A percentile compares a stretch with the other conserved stretches of the same genome.
phyloP scores from a whole-genome alignment of 35 echinoderm and acorn worm species.

The Holothuria glaberrima region DNA sequence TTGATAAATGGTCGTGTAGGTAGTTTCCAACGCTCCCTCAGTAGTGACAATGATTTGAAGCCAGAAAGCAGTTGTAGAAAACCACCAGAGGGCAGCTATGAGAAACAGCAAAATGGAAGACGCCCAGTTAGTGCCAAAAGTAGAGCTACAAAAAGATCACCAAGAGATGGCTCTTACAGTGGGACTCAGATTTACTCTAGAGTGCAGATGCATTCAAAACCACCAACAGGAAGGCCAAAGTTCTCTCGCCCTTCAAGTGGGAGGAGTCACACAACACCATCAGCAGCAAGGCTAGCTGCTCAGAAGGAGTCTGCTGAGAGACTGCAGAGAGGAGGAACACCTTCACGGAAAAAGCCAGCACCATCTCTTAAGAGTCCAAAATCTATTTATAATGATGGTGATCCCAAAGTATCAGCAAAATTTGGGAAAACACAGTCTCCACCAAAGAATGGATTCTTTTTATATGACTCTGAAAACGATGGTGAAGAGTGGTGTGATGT shows the following conservation, averaged over 20 bases:
- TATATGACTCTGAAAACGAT: conserved; percentile 45
- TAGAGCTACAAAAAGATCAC: conserved; percentile 9
- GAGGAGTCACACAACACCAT: conserved; percentile 10
- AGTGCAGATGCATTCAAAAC: conserved; percentile 10
- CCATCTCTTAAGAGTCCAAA: neutral
- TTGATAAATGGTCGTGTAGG: neutral
- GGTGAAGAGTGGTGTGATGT: conserved; percentile 95
- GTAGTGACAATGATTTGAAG: neutral
- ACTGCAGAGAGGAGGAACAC: conserved; percentile 4
- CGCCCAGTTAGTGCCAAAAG: conserved; percentile 1
- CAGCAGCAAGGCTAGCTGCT: neutral
- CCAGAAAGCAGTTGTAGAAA: neutral
- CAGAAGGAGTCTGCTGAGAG: neutral
- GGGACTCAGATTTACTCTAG: conserved; percentile 13
- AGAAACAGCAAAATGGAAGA: neutral
- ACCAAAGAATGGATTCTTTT: conserved; percentile 18
- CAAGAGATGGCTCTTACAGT: conserved; percentile 9
- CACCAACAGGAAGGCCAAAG: conserved; percentile 55
- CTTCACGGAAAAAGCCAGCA: no score
- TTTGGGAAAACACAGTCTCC: neutral
- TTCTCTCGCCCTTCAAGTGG: conserved; percentile 61
- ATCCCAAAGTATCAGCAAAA: neutral
- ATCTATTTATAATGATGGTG: neutral
- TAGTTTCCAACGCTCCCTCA: neutral
- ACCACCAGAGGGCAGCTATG: neutral